phyloP scores from a whole-genome alignment of 2,888 invertebrate species.

The Isoperla grammatica region DNA sequence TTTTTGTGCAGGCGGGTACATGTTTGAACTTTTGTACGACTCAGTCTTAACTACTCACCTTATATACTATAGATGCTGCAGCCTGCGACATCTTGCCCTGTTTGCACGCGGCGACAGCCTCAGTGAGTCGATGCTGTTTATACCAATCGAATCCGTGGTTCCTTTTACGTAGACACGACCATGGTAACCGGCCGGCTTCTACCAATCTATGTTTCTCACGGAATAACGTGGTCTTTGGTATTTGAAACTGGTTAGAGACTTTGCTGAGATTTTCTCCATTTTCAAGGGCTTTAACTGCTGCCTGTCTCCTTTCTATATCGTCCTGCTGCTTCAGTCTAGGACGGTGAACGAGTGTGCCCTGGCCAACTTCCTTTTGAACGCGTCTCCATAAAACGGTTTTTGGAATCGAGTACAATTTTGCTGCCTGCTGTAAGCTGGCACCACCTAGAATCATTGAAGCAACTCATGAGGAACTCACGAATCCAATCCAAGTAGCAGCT shows the following conservation, averaged over 20 bases:
- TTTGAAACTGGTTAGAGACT: slow-evolving; percentile 43
- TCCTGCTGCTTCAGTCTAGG: slow-evolving; percentile 40
- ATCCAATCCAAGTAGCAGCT: no score
- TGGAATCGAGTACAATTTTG: slow-evolving; percentile 43
- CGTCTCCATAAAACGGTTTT: slow-evolving; percentile 47
- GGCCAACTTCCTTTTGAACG: slow-evolving; percentile 42
- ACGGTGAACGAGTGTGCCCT: background rate
- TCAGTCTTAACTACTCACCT: no score
- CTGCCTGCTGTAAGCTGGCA: slow-evolving; percentile 43
- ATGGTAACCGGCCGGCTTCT: slow-evolving; percentile 42
- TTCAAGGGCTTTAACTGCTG: slow-evolving; percentile 43
- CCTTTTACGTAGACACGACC: slow-evolving; percentile 41
- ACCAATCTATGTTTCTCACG: slow-evolving; percentile 43
- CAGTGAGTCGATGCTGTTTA: slow-evolving; percentile 40
- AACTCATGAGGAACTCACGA: no score
- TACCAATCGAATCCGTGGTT: slow-evolving; percentile 40
- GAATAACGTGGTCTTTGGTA: slow-evolving; percentile 45
- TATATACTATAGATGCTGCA: slow-evolving; percentile 42
- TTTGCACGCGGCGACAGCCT: slow-evolving; percentile 45
- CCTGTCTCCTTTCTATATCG: slow-evolving; percentile 40
- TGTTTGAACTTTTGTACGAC: no score
- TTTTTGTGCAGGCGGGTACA: no score
- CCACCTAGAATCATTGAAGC: no score
- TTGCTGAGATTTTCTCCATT: slow-evolving; percentile 44
- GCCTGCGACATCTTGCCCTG: slow-evolving; percentile 46